Percentiles rank a stretch among this genome's conserved stretches.
Conservation (phyloP, 2,113 vertebrate species). For the Larimichthys crocea region DNA sequence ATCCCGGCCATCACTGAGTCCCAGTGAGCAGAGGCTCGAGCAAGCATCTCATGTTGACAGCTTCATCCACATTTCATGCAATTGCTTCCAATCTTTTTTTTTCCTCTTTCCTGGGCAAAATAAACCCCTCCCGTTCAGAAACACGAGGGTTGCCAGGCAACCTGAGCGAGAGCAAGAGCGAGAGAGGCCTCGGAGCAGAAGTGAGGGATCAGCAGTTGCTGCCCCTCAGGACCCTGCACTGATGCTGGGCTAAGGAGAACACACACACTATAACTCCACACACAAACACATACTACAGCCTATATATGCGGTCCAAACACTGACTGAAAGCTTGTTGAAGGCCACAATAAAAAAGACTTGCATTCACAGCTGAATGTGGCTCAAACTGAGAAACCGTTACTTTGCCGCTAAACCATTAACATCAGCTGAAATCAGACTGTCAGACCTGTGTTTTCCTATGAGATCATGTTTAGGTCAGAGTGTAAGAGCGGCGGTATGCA, state of each 20-base stretch:
- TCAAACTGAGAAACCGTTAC: slow-evolving; percentile 5
- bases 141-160: slow-evolving; percentile 69
- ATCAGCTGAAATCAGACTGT: slow-evolving; percentile 46
- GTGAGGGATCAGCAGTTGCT: slow-evolving; percentile 72
- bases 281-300: slow-evolving; percentile 15
- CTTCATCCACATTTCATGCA: slow-evolving; percentile 69
- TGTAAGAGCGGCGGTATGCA: slow-evolving; percentile 35
- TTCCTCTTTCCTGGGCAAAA: slow-evolving; percentile 41
- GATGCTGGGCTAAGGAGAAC: slow-evolving; percentile 64
- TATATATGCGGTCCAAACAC: neutral
- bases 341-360: slow-evolving; percentile 25
- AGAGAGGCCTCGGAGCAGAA: slow-evolving; percentile 56
- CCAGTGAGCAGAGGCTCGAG: slow-evolving; percentile 36
- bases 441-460: slow-evolving; percentile 29
- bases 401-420: slow-evolving; percentile 37
- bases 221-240: slow-evolving; percentile 62
- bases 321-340: slow-evolving; percentile 39
- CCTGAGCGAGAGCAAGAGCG: slow-evolving; percentile 46
- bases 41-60: slow-evolving; percentile 60
- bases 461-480: slow-evolving; percentile 40
- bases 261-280: slow-evolving; percentile 19
- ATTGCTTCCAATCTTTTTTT: slow-evolving; percentile 35
- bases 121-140: slow-evolving; percentile 55
- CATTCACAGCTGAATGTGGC: slow-evolving; percentile 21
- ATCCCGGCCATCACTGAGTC: slow-evolving; percentile 21